Percentiles rank a stretch among this genome's conserved stretches.
phyloP scores from a whole-genome alignment of 1,140 invertebrate genomes.

The Dreissena rostriformis region DNA sequence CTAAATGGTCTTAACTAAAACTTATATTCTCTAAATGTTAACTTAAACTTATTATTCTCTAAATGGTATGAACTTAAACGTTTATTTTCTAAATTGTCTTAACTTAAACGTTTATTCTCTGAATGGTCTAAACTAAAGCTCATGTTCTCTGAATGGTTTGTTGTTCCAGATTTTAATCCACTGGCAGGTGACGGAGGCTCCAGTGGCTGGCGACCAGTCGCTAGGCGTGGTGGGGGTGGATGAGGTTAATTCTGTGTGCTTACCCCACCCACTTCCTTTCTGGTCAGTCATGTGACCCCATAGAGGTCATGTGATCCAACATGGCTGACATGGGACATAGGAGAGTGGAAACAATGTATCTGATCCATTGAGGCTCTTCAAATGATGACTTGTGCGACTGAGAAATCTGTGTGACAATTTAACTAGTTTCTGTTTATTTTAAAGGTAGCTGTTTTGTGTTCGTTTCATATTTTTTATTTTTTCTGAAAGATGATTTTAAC shows the following conservation, averaged over 20 bases:
- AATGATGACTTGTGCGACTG: too few species aligned
- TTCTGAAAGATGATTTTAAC: too few species aligned
- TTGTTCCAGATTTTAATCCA: constrained; percentile 45
- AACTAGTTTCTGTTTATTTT: too few species aligned
- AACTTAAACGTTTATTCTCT: neutral
- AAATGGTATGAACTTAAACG: neutral
- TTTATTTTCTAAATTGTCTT: neutral
- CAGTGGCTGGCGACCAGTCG: constrained; percentile 37
- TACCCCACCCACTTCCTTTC: constrained; percentile 31
- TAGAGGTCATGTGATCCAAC: constrained; percentile 4
- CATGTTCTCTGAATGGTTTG: neutral
- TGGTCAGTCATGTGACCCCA: constrained; percentile 35
- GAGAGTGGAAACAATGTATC: neutral
- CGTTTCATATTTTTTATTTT: too few species aligned
- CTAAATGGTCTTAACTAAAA: too few species aligned
- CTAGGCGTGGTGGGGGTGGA: constrained; percentile 39
- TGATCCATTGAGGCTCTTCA: too few species aligned
- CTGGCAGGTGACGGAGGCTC: constrained; percentile 23
- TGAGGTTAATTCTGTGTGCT: constrained; percentile 52
- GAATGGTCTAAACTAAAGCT: neutral
- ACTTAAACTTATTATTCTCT: neutral
- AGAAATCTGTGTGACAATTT: too few species aligned
- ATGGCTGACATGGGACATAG: neutral
- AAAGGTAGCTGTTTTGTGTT: too few species aligned
- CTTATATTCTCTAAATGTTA: too few species aligned